These are phyloP conservation scores for Micronisus gabar DNA, from an alignment of 2,113 vertebrate species.

Conservation along the genomic window DNA sequence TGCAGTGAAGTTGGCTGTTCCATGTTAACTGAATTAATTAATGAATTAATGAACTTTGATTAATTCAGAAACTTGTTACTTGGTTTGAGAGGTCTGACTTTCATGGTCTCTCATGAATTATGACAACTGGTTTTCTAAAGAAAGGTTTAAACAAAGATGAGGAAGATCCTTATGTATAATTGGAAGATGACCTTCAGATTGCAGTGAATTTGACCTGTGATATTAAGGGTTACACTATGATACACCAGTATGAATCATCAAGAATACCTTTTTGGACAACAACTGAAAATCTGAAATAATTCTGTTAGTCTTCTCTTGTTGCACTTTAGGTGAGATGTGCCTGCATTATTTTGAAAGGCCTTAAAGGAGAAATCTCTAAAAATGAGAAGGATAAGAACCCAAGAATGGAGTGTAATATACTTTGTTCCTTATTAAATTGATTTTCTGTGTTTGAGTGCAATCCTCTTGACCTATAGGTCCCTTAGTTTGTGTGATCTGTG, in stretches of 20 bases:
- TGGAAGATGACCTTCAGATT: not conserved
- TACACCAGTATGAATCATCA: not conserved
- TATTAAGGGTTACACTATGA: not conserved
- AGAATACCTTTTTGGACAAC: not conserved
- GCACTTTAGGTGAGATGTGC: not conserved
- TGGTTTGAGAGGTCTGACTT: not conserved
- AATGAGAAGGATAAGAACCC: not conserved
- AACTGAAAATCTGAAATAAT: not conserved
- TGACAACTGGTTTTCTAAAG: not conserved
- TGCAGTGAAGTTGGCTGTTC: not conserved
- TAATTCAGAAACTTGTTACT: not conserved
- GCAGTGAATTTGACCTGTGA: not conserved
- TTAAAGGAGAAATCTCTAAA: not conserved
- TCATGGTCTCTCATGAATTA: not conserved
- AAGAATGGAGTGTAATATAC: not conserved
- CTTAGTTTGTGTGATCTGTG: not conserved
- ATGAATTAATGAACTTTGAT: not conserved
- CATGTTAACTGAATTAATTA: not conserved
- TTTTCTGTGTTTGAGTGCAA: not conserved
- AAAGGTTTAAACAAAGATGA: not conserved
- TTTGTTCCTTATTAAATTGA: not conserved
- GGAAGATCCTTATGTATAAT: not conserved
- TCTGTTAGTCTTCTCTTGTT: not conserved
- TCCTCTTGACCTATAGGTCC: not conserved
- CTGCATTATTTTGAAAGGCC: not conserved